Base-by-base conservation (phyloP, 2,888 invertebrate genomes). In the Ethmia dodecea region DNA sequence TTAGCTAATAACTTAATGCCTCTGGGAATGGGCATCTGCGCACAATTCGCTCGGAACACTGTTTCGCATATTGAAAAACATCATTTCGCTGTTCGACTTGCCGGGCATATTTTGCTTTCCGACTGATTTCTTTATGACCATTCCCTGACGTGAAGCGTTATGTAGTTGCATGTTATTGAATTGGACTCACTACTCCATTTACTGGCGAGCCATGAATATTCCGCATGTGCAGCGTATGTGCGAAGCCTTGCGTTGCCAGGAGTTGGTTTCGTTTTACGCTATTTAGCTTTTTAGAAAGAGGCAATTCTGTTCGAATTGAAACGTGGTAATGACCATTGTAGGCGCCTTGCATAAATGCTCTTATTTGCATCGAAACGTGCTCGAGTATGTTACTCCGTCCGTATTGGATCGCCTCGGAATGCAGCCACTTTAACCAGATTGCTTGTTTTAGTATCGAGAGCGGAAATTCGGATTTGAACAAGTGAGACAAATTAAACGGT, bases 1-100 rank as follows among this genome's bases (percentile, higher is more conserved):
- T 75, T 72, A 67, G 77, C 76, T 80, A 81, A 83, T 81, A 83
- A 77, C 81, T 77, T 79, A 81, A 81, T 78, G 74, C 80, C 73
- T 69, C 67, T 78, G 83, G 76, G 83, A 81, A 71, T 59, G 55
- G 52, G 55, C 75, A 77, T 62, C 66, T 79, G 76, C 48, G 49
- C 36, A 38, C 26, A 27, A 30, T 39, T 31, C 42, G 41, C 37
- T 40, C 43, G 29, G 37, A 50, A 41, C 51, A 45, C 45, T 40
- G 48, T 47, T 48, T 52, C 44, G 51, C 48, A 53, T 47, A 47
- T 52, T 58, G 53, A 59, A 60, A 60, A 53, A 42, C 42, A 45
- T 42, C 49, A 46, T 48, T 47, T 41, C 46, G 37, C 47, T 42
- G 43, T 49, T 35, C 40, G 44, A 49, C 47, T 51, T 47, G 38